Percentiles rank a stretch among this genome's conserved stretches.
These are phyloP conservation scores for Sandelia bainsii DNA, from an alignment of 2,797 vertebrate species.

Conservation along the genomic window DNA sequence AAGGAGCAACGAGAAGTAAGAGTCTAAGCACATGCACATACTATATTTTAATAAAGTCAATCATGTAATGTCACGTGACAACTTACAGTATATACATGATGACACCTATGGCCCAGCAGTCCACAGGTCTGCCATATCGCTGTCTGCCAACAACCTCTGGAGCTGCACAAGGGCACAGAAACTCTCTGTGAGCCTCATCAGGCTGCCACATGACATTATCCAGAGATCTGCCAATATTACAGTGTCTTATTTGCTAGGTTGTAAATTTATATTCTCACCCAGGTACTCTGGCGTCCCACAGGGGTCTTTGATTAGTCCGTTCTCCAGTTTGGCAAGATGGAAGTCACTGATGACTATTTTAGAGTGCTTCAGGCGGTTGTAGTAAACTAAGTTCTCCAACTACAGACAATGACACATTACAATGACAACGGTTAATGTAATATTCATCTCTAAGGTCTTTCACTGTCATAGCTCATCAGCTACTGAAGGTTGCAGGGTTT, in stretches of 20 bases:
- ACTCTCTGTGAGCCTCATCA: background rate
- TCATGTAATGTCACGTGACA: background rate
- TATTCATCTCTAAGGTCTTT: slow-evolving; percentile 28
- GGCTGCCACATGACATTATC: background rate
- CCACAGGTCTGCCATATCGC: slow-evolving; percentile 94
- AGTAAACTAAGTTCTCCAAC: slow-evolving; percentile 98
- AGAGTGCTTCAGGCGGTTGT: slow-evolving; percentile 97
- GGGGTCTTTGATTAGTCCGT: slow-evolving; percentile 97
- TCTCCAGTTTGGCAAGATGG: slow-evolving; percentile 97
- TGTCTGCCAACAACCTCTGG: slow-evolving; percentile 97
- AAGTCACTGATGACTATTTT: slow-evolving; percentile 99
- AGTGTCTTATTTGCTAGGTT: background rate
- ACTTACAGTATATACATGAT: slow-evolving; percentile 99
- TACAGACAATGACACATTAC: slow-evolving; percentile 60
- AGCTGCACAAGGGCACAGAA: slow-evolving; percentile 80
- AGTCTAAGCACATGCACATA: background rate
- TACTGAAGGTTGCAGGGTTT: background rate
- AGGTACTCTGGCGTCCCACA: slow-evolving; percentile 98
- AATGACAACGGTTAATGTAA: slow-evolving; percentile 27
- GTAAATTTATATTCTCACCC: slow-evolving; percentile 82
- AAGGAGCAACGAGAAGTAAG: background rate
- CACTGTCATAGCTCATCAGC: slow-evolving; percentile 2
- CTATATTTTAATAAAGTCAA: background rate
- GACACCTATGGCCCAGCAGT: slow-evolving; percentile 98
- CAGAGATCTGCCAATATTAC: background rate